Conservation (phyloP, 2,113 vertebrate genomes). For the Tor tambroides region DNA sequence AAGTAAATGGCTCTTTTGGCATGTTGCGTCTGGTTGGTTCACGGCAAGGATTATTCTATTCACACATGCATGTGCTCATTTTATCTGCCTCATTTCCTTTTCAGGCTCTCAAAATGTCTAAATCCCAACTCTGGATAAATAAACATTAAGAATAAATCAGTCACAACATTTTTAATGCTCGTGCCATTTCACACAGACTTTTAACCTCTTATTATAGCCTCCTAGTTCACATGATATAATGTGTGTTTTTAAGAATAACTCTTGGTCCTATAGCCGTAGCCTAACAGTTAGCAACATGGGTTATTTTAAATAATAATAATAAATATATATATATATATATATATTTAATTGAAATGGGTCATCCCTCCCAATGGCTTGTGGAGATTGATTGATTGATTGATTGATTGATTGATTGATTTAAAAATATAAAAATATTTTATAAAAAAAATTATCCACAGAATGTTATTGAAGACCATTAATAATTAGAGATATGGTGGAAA, state of each 20-base stretch:
- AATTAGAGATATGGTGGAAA: no score
- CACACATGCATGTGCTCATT: constrained; percentile 16
- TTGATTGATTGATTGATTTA: no score
- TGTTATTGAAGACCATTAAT: no score
- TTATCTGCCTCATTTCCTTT: constrained; percentile 46
- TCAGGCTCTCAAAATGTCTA: constrained; percentile 16
- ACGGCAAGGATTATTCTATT: constrained; percentile 30
- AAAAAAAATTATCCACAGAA: no score
- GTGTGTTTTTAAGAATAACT: not conserved
- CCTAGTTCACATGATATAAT: not conserved
- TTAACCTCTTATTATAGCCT: not conserved
- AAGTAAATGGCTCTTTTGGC: constrained; percentile 78
- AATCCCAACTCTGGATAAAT: constrained; percentile 20
- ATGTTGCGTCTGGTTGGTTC: constrained; percentile 67
- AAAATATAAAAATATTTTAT: no score
- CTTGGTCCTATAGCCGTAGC: no score
- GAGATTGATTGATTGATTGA: no score
- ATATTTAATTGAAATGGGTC: no score
- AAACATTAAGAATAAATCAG: constrained; percentile 14
- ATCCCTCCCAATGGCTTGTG: no score
- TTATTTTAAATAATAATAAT: no score
- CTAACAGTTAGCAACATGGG: no score
- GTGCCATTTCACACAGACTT: not conserved
- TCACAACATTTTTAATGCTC: constrained; percentile 19
- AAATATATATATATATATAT: no score